phyloP scores from a whole-genome alignment of 2,888 invertebrate genomes.

The Ectobius pallidus region DNA sequence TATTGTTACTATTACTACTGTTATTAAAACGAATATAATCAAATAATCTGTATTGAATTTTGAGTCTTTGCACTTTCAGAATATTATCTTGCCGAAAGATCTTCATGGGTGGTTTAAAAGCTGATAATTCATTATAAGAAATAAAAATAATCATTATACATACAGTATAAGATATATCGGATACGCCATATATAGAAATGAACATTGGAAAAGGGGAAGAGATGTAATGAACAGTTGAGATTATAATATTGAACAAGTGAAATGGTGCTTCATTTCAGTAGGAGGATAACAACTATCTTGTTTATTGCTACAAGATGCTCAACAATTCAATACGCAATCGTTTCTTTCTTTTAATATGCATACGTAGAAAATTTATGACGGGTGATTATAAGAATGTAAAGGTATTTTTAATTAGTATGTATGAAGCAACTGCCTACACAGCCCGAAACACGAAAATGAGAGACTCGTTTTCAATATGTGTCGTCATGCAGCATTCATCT shows the following conservation, averaged over 20 bases:
- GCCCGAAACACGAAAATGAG: background rate
- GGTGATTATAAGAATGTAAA: background rate
- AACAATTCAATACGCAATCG: background rate
- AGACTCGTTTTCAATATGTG: too few species aligned
- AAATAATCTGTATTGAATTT: too few species aligned
- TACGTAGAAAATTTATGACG: background rate
- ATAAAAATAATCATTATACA: background rate
- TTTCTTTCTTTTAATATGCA: background rate
- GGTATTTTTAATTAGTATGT: slow-evolving; percentile 6
- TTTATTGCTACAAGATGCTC: background rate
- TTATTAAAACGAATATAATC: too few species aligned
- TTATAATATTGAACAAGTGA: background rate
- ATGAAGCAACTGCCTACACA: background rate
- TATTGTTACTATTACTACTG: too few species aligned
- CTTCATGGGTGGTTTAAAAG: slow-evolving; percentile 1
- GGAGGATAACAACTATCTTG: background rate
- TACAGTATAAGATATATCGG: background rate
- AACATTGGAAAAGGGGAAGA: background rate
- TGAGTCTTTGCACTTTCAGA: too few species aligned
- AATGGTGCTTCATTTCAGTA: background rate
- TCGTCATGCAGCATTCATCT: too few species aligned
- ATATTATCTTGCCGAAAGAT: background rate
- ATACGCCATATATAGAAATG: background rate
- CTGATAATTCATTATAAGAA: background rate
- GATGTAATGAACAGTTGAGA: background rate